Evolutionary conservation across 2,797 vertebrate species (phyloP).

Genomic region (Podargus strigoides): DNA sequence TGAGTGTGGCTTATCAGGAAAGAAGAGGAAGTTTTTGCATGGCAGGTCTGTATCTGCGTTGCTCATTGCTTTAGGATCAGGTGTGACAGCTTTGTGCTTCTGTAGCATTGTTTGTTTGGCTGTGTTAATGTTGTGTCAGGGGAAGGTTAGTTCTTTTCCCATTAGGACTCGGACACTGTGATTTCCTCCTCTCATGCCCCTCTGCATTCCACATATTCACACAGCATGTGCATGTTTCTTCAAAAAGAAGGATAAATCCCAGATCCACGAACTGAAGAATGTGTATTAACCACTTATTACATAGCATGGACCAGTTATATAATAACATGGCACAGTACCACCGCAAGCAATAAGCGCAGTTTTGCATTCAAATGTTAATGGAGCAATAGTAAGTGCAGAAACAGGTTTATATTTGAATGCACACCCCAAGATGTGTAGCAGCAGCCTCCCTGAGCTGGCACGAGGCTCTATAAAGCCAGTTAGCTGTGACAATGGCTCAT

Average conservation of each 20-base stretch:
- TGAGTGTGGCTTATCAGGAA: neutral
- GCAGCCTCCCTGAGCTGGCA: neutral
- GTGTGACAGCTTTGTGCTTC: neutral
- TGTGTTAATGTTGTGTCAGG: too few species aligned
- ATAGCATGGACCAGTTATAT: neutral
- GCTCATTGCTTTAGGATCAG: neutral
- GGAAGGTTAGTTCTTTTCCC: neutral
- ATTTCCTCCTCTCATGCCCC: neutral
- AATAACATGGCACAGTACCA: too few species aligned
- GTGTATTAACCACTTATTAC: neutral
- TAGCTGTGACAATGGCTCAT: neutral
- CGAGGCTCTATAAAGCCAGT: neutral
- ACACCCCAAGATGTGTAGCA: fast-evolving
- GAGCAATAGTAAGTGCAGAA: neutral
- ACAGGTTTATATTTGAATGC: neutral
- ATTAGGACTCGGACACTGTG: neutral
- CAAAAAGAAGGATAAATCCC: neutral
- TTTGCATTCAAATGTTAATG: neutral
- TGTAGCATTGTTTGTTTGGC: neutral
- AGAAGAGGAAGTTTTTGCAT: neutral
- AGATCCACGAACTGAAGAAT: neutral
- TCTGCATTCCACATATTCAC: neutral
- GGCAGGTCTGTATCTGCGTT: neutral
- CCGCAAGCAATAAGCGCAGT: neutral
- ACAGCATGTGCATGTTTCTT: neutral